phyloP scores from a whole-genome alignment of 2,888 invertebrate species.

The Pseudanteris insignis region DNA sequence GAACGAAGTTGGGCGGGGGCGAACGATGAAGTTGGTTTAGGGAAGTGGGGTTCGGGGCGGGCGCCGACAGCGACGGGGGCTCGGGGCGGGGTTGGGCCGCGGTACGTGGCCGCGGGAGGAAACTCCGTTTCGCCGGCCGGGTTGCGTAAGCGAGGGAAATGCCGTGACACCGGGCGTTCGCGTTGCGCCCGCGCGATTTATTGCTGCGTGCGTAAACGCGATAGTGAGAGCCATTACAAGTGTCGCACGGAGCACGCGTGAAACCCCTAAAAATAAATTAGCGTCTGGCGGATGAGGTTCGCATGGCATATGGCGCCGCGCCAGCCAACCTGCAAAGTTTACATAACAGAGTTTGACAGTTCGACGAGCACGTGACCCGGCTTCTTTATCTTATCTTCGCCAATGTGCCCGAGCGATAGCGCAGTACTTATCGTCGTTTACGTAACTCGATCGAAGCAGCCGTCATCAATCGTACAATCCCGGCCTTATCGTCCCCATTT shows the following conservation, averaged over 20 bases:
- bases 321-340: constrained; percentile 61
- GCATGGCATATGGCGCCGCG: constrained; percentile 53
- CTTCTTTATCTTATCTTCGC: constrained; percentile 56
- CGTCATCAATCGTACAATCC: constrained; percentile 36
- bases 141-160: too few species aligned
- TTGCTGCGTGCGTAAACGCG: not conserved
- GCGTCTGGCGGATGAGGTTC: constrained; percentile 26
- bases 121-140: too few species aligned
- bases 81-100: not conserved
- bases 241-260: constrained; percentile 27
- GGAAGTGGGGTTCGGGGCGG: too few species aligned
- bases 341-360: constrained; percentile 65
- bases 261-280: constrained; percentile 40
- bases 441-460: constrained; percentile 50
- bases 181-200: not conserved
- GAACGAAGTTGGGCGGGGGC: too few species aligned
- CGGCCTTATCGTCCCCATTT: too few species aligned
- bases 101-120: too few species aligned
- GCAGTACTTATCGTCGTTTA: constrained; percentile 53
- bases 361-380: constrained; percentile 58
- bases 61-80: not conserved
- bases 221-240: constrained; percentile 8
- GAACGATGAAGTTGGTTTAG: too few species aligned
- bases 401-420: constrained; percentile 49
- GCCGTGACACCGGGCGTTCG: too few species aligned